These are phyloP conservation scores for Ancistrus triradiatus DNA, from an alignment of 2,113 vertebrate species.

Conservation along the genomic window DNA sequence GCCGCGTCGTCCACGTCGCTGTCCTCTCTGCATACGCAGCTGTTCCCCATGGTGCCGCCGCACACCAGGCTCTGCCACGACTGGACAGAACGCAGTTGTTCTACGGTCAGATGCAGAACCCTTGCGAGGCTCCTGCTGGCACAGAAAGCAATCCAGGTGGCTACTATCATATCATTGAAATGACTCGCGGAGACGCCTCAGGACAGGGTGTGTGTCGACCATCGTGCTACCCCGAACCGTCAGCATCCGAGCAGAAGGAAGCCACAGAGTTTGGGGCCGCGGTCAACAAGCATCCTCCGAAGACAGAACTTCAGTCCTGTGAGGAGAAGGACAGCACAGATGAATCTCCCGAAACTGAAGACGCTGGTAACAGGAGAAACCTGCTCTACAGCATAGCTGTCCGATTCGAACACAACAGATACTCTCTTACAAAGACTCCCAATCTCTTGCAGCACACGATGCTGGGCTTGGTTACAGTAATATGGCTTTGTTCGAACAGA, in stretches of 20 bases:
- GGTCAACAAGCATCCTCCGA: conserved; percentile 40
- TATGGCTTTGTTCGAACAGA: too few relatives aligned
- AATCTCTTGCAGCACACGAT: too few relatives aligned
- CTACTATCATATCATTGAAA: conserved; percentile 99
- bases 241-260: conserved; percentile 47
- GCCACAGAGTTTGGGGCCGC: conserved; percentile 4
- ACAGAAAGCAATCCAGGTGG: conserved; percentile 91
- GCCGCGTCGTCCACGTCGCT: conserved; percentile 84
- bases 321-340: neutral
- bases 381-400: neutral
- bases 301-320: conserved; percentile 16
- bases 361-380: neutral
- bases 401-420: too few relatives aligned
- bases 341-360: too few relatives aligned
- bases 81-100: conserved; percentile 71
- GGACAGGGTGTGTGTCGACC: conserved; percentile 61
- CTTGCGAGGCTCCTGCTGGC: conserved; percentile 90
- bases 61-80: conserved; percentile 73
- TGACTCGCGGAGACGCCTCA: conserved; percentile 68
- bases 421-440: too few relatives aligned
- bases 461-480: too few relatives aligned
- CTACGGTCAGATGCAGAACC: conserved; percentile 83
- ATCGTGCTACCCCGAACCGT: conserved; percentile 55
- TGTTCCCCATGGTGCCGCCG: conserved; percentile 86
- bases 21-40: conserved; percentile 92